Base-by-base conservation (phyloP, 2,888 invertebrate species). In the Notodonta dromedarius region DNA sequence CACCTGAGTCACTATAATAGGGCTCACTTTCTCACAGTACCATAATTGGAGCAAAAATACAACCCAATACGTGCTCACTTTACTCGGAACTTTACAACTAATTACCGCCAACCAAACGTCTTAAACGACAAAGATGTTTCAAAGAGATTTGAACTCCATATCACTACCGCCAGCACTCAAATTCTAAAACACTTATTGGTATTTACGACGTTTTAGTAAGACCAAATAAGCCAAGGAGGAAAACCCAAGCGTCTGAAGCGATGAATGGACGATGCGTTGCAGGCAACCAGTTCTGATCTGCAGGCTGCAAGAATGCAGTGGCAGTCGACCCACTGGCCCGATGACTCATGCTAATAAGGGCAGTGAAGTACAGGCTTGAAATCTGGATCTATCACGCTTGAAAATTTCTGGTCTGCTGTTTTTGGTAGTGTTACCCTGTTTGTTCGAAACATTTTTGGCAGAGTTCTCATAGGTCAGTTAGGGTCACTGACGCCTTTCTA, bases 291-390 rank as follows among this genome's bases (percentile, higher is more conserved):
- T 83, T 80, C 71, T 65, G 57, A 40, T 57, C 52, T 32, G 50
- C 50, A 46, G 63, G 60, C 61, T 70, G 66, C 71, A 70, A 83
- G 82, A 84, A 83, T 85, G 84, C 83, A 78, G 74, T 69, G 63
- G 74, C 76, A 63, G 73, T 59, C 86, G 88, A 85, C 87, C 87
- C 80, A 88, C 77, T 89, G 86, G 75, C 86, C 87, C 80, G 84
- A 78, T 89, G 89, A 89, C 77, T 87, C 88, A 71, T 71, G 67
- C 59, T 60, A 61, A 64, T 63, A 35, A 16, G 44, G 12, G 13
- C 13, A 7, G 56, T 24, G 24, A 56, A 5, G 24, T 4, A 13
- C 44, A 44, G 16, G 42, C 42, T 55, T 13, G n/a, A n/a, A 16
- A 42, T 55, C 24, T 32, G 52, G 1, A 48, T 42, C 42, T 9